These are phyloP conservation scores for Pocillopora grandis DNA, from an alignment of 92 coral and sea anemone species.

Conservation along the genomic window DNA sequence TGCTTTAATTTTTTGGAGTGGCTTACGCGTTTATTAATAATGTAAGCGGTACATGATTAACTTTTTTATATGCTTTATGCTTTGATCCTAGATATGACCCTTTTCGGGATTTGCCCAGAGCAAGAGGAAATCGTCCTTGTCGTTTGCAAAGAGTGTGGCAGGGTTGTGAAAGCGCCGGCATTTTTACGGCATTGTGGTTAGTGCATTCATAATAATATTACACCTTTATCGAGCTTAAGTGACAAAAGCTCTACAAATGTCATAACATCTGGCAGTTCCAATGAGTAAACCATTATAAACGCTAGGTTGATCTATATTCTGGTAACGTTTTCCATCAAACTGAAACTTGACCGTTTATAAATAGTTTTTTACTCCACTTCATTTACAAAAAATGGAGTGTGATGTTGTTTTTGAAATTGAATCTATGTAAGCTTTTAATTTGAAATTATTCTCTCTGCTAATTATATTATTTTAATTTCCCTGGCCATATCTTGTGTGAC, in stretches of 20 bases:
- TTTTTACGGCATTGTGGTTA: conserved; percentile 93
- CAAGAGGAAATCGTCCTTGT: conserved; percentile 87
- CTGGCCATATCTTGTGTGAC: conserved; percentile 12
- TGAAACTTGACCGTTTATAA: not conserved
- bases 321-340: not conserved
- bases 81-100: conserved; percentile 86
- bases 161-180: conserved; percentile 83
- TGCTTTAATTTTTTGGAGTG: conserved; percentile 58
- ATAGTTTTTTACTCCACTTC: not conserved
- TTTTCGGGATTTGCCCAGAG: conserved; percentile 93
- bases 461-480: not conserved
- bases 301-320: not conserved
- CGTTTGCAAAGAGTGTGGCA: conserved; percentile 81
- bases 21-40: conserved; percentile 53
- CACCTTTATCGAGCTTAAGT: conserved; percentile 6
- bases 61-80: conserved; percentile 36
- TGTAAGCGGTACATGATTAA: conserved; percentile 53
- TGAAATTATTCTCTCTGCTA: not conserved
- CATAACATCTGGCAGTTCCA: conserved; percentile 18
- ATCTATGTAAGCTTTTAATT: not conserved
- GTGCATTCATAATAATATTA: conserved; percentile 29
- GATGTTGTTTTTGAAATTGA: not conserved
- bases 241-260: conserved; percentile 32
- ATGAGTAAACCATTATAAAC: not conserved
- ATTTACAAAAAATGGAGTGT: not conserved